Conservation (phyloP, 2,113 vertebrate species). For the Tringa solitaria region DNA sequence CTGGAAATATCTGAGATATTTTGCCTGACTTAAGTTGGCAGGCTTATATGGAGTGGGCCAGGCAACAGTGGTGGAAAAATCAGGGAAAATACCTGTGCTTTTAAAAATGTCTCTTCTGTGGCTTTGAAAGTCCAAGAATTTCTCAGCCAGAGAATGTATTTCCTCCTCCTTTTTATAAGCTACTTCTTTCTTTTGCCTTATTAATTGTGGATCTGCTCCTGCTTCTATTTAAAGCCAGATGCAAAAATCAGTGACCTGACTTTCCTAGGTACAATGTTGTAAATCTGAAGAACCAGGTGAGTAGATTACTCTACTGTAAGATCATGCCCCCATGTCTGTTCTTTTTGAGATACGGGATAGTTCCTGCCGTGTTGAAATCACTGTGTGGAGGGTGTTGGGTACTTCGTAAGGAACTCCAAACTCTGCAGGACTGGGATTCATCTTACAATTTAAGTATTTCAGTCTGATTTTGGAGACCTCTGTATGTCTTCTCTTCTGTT, state of each 20-base stretch:
- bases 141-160: constrained; percentile 64
- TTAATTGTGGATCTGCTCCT: constrained; percentile 41
- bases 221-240: constrained; percentile 52
- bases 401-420: constrained; percentile 24
- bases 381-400: neutral
- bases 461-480: constrained; percentile 42
- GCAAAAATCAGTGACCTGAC: constrained; percentile 43
- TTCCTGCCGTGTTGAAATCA: constrained; percentile 31
- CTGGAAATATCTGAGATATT: neutral
- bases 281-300: constrained; percentile 48
- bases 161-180: constrained; percentile 57
- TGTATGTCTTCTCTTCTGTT: constrained; percentile 20
- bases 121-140: constrained; percentile 47
- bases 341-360: neutral
- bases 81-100: constrained; percentile 64
- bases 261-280: constrained; percentile 40
- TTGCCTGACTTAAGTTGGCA: neutral
- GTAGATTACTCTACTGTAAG: constrained; percentile 13
- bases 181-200: constrained; percentile 64
- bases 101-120: constrained; percentile 57
- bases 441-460: neutral
- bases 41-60: neutral
- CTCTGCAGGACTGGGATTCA: constrained; percentile 14
- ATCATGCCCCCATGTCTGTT: neutral
- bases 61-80: constrained; percentile 31